These are phyloP conservation scores for Mormyrus lacerda DNA, from an alignment of 2,113 vertebrate genomes.

Conservation along the genomic window DNA sequence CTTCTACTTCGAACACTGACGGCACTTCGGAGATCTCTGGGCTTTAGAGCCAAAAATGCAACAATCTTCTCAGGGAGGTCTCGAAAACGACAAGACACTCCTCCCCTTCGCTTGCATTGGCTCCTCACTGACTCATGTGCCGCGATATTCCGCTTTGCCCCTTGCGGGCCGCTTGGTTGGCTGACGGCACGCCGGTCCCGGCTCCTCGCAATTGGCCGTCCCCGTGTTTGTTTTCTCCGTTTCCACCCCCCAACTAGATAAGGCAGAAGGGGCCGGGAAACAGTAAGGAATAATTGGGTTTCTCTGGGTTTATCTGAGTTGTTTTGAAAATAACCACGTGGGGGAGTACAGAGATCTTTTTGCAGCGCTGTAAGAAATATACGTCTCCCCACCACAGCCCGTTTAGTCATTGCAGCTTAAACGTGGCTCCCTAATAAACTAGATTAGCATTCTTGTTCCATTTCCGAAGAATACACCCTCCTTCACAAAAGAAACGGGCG, in stretches of 20 bases:
- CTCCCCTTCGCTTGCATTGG: constrained; percentile 66
- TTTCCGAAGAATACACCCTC: constrained; percentile 28
- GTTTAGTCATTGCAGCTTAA: constrained; percentile 36
- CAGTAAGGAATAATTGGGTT: constrained; percentile 52
- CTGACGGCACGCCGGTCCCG: constrained; percentile 30
- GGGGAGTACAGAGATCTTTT: constrained; percentile 66
- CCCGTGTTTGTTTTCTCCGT: constrained; percentile 22
- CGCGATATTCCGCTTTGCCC: constrained; percentile 34
- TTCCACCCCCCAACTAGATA: constrained; percentile 26
- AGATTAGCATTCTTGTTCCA: constrained; percentile 32
- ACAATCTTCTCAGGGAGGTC: constrained; percentile 73
- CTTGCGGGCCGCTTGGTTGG: constrained; percentile 34
- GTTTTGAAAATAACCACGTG: constrained; percentile 73
- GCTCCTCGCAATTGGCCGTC: constrained; percentile 36
- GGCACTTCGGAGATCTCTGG: constrained; percentile 64
- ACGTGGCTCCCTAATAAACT: constrained; percentile 30
- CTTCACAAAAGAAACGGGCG: constrained; percentile 29
- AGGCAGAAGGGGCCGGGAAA: constrained; percentile 41
- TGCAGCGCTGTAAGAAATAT: constrained; percentile 36
- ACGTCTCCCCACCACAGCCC: background rate
- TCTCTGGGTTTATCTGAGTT: constrained; percentile 58
- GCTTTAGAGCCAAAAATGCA: constrained; percentile 73
- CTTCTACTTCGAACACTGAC: constrained; percentile 77
- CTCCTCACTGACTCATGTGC: constrained; percentile 55
- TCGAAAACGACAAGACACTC: constrained; percentile 61